Evolutionary conservation across 2,113 vertebrate species (phyloP).

Genomic region (Cyanoliseus patagonus): DNA sequence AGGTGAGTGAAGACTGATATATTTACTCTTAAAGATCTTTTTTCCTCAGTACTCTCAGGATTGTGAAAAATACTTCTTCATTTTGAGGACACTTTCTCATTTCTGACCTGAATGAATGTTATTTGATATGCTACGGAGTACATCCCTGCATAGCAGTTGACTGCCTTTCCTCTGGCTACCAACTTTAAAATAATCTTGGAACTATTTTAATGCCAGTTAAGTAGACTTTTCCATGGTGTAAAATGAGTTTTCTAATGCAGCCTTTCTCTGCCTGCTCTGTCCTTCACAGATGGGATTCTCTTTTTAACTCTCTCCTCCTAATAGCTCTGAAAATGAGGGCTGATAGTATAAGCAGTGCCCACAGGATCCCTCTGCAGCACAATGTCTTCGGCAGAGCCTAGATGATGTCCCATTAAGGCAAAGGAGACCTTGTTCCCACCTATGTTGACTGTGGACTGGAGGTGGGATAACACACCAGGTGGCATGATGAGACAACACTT

Average conservation of each 20-base stretch:
- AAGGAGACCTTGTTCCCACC: not conserved
- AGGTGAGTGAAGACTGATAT: not conserved
- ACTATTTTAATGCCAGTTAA: not conserved
- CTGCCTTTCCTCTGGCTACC: not conserved
- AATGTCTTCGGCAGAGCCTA: not conserved
- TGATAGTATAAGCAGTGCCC: not conserved
- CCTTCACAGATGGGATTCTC: not conserved
- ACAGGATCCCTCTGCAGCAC: not conserved
- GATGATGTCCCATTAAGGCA: no score
- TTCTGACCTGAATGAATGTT: not conserved
- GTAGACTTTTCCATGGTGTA: not conserved
- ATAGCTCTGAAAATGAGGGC: not conserved
- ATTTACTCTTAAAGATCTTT: not conserved
- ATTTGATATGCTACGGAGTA: fast-evolving
- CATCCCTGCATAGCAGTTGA: not conserved
- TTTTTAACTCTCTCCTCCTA: not conserved
- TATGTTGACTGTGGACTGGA: not conserved
- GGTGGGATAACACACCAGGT: not conserved
- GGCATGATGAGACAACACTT: not conserved
- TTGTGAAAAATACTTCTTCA: not conserved
- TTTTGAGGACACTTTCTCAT: not conserved
- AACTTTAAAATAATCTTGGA: not conserved
- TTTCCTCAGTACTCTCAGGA: not conserved
- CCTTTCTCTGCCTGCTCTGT: not conserved
- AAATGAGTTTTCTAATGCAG: not conserved